Conservation (phyloP, 2,797 vertebrate genomes). For the Lemur catta region DNA sequence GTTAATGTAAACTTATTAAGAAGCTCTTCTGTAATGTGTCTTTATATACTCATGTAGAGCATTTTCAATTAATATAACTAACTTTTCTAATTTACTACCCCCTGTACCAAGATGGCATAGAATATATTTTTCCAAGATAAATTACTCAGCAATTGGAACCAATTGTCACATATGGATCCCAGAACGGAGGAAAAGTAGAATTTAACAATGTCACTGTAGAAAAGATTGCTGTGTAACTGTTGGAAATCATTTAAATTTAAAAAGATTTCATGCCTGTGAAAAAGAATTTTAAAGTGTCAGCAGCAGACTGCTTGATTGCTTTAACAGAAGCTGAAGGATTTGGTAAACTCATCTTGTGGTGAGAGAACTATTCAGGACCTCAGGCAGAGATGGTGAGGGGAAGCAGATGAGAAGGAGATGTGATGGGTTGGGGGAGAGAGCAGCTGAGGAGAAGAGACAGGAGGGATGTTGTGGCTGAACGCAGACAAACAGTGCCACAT, state of each 20-base stretch:
- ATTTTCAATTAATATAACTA: conserved; percentile 6
- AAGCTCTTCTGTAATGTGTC: neutral
- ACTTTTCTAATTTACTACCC: neutral
- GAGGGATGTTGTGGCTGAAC: neutral
- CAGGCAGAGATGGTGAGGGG: neutral
- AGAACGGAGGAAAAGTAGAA: conserved; percentile 11
- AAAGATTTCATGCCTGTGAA: conserved; percentile 12
- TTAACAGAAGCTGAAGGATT: conserved; percentile 24
- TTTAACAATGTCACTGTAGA: conserved; percentile 18
- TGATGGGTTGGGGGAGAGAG: rapidly evolving
- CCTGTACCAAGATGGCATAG: neutral
- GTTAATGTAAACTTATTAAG: neutral
- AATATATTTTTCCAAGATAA: conserved; percentile 20
- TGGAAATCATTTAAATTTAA: neutral
- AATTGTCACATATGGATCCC: neutral
- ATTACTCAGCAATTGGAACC: conserved; percentile 29
- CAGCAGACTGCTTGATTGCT: neutral
- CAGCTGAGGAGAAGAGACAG: neutral
- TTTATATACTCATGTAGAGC: neutral
- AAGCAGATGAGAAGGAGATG: neutral
- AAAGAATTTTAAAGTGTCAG: neutral
- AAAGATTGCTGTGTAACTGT: neutral
- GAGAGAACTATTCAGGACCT: neutral
- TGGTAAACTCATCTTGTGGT: neutral
- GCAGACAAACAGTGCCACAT: neutral